phyloP scores from a whole-genome alignment of 2,888 invertebrate species.

The Seira ritae region DNA sequence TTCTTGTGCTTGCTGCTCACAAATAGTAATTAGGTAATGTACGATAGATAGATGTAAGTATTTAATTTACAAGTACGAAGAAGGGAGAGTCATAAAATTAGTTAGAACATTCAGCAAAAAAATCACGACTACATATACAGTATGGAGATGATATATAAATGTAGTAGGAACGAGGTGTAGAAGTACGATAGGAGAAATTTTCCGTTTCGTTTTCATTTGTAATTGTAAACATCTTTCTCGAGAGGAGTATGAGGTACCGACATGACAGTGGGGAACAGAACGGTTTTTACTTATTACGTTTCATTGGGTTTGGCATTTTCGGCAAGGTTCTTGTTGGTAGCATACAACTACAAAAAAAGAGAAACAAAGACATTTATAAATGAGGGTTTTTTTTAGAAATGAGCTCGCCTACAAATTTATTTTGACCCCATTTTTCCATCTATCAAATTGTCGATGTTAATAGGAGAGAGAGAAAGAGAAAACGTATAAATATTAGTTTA shows the following conservation, averaged over 20 bases:
- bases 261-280: slow-evolving; percentile 12
- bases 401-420: background rate
- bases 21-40: background rate
- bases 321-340: slow-evolving; percentile 60
- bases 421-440: background rate
- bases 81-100: background rate
- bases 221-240: background rate
- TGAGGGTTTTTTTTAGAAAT: slow-evolving; percentile 3
- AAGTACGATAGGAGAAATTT: background rate
- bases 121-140: background rate
- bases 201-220: background rate
- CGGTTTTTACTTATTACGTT: slow-evolving; percentile 35
- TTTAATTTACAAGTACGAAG: no score
- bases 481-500: background rate
- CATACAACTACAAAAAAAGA: slow-evolving; percentile 60
- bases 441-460: background rate
- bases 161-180: background rate
- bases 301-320: slow-evolving; percentile 62
- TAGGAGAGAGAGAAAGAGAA: background rate
- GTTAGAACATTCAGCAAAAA: background rate
- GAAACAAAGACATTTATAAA: slow-evolving; percentile 42
- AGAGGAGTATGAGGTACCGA: slow-evolving; percentile 18
- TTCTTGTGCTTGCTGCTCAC: background rate
- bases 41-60: no score
- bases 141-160: background rate